These are phyloP conservation scores for Phrynocephalus forsythii DNA, from an alignment of 2,797 vertebrate genomes.

Conservation along the genomic window DNA sequence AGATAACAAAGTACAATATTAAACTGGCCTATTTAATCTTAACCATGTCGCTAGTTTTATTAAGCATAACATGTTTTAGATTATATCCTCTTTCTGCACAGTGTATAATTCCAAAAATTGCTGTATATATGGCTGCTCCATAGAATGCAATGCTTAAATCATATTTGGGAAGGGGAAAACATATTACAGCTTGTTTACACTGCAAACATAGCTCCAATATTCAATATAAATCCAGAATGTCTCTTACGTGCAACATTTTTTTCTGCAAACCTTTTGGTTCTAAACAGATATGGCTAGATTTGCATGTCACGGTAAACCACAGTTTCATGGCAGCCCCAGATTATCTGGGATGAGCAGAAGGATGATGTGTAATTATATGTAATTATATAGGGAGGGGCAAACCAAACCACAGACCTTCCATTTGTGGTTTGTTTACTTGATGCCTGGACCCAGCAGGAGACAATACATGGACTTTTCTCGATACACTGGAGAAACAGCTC, in stretches of 20 bases:
- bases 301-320: neutral
- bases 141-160: neutral
- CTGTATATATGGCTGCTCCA: neutral
- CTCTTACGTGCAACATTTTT: neutral
- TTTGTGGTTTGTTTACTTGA: neutral
- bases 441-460: neutral
- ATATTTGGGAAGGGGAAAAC: neutral
- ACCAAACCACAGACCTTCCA: neutral
- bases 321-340: neutral
- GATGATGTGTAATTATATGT: neutral
- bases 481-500: neutral
- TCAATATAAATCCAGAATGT: neutral
- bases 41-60: neutral
- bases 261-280: neutral
- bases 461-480: neutral
- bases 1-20: too few species aligned
- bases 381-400: neutral
- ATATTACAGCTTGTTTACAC: neutral
- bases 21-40: too few species aligned
- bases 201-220: neutral
- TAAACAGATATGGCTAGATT: neutral
- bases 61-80: neutral
- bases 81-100: neutral
- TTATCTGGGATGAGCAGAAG: neutral
- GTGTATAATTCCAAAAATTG: neutral